Conservation (phyloP, 1,140 invertebrate genomes). For the Heliconius nattereri region DNA sequence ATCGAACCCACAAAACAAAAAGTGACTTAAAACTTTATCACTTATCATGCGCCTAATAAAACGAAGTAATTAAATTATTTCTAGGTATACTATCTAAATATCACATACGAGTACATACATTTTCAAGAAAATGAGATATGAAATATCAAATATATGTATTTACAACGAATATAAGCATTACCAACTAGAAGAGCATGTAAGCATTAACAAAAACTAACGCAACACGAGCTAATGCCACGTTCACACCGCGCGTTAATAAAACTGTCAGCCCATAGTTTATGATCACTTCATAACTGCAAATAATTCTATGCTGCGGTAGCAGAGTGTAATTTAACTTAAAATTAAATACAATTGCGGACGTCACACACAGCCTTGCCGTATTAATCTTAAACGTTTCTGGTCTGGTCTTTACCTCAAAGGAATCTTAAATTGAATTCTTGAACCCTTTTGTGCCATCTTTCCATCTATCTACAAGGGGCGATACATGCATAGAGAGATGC, state of each 20-base stretch:
- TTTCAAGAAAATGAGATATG: no score
- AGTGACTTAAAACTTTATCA: no score
- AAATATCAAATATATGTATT: no score
- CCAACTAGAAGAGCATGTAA: not conserved
- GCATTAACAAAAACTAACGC: not conserved
- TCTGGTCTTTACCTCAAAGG: constrained; percentile 19
- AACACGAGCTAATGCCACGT: constrained; percentile 7
- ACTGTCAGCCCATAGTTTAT: constrained; percentile 32
- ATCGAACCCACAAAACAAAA: no score
- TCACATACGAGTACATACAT: no score
- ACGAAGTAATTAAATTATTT: no score
- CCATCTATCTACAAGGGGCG: not conserved
- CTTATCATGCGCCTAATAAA: no score
- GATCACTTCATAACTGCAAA: constrained; percentile 1
- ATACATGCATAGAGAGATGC: not conserved
- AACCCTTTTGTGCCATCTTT: constrained; percentile 12
- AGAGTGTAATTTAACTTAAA: constrained; percentile 26
- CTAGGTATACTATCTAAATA: no score
- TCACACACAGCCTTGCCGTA: constrained; percentile 26
- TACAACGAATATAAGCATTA: no score
- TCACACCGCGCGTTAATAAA: not conserved
- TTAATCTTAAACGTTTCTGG: constrained; percentile 1
- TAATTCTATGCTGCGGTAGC: not conserved
- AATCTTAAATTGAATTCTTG: constrained; percentile 11
- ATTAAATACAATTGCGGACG: constrained; percentile 28